Conservation (phyloP, 2,888 invertebrate genomes). For the Dicycla oo region DNA sequence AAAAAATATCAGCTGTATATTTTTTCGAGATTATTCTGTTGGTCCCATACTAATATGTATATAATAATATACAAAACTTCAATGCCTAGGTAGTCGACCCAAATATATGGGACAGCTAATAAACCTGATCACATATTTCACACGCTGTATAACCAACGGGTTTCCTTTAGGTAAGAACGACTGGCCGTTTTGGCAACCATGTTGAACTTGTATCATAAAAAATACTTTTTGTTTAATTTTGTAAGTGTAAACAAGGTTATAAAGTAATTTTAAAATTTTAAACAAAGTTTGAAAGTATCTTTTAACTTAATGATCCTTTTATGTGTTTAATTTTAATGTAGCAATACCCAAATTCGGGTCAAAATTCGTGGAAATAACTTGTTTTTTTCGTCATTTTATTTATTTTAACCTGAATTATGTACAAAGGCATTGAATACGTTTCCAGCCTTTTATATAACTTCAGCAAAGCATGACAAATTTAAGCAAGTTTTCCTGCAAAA, state of each 20-base stretch:
- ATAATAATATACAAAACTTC: too few species aligned
- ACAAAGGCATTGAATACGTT: neutral
- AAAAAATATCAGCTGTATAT: too few species aligned
- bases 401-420: neutral
- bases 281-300: slow-evolving; percentile 17
- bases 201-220: slow-evolving; percentile 7
- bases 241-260: slow-evolving; percentile 10
- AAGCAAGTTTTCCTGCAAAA: neutral
- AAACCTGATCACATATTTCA: too few species aligned
- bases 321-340: neutral
- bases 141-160: neutral
- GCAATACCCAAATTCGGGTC: neutral
- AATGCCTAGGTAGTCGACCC: too few species aligned
- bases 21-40: too few species aligned
- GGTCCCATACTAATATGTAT: too few species aligned
- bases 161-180: neutral
- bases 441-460: neutral
- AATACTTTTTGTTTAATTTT: neutral
- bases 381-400: neutral
- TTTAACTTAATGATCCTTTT: neutral
- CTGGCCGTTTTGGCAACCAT: neutral
- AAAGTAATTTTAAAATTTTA: slow-evolving; percentile 17
- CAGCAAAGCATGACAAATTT: slow-evolving; percentile 1
- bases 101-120: too few species aligned
- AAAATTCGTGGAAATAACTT: neutral